These are phyloP conservation scores for Polypterus bichir DNA, from an alignment of 2,113 vertebrate genomes.

Conservation along the genomic window DNA sequence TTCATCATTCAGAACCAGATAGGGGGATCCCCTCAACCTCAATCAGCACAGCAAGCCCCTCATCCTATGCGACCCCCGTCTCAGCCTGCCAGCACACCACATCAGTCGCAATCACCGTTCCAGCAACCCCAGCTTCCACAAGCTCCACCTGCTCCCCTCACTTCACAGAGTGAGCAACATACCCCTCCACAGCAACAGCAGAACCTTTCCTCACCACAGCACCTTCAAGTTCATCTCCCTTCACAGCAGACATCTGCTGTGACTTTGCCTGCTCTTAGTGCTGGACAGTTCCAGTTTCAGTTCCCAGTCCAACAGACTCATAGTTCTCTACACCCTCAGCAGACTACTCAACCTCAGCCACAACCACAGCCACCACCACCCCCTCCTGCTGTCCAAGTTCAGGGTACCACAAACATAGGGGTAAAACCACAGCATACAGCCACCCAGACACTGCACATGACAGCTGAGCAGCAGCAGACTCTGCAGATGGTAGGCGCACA, in stretches of 20 bases:
- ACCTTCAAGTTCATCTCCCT: constrained; percentile 11
- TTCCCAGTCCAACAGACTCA: constrained; percentile 14
- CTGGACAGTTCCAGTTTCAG: constrained; percentile 14
- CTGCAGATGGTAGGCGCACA: constrained; percentile 64
- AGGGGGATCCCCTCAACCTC: constrained; percentile 39
- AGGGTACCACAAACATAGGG: constrained; percentile 18
- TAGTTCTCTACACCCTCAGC: constrained; percentile 16
- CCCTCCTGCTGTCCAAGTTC: constrained; percentile 23
- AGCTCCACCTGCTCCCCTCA: constrained; percentile 33
- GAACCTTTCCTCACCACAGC: constrained; percentile 9
- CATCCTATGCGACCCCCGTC: constrained; percentile 20
- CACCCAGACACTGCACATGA: constrained; percentile 46
- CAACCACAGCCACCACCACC: constrained; percentile 27
- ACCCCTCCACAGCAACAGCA: constrained; percentile 15
- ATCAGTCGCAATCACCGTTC: constrained; percentile 16
- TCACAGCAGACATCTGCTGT: background rate
- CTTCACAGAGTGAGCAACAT: constrained; percentile 21
- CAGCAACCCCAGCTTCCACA: constrained; percentile 42
- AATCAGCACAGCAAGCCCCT: too few species aligned
- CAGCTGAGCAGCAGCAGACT: constrained; percentile 61
- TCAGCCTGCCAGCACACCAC: constrained; percentile 37
- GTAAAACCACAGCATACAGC: constrained; percentile 48
- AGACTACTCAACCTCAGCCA: constrained; percentile 6
- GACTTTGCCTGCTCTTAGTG: too few species aligned
- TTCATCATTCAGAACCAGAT: constrained; percentile 72